These are phyloP conservation scores for Laterallus jamaicensis DNA, from an alignment of 2,113 vertebrate genomes.

Conservation along the genomic window DNA sequence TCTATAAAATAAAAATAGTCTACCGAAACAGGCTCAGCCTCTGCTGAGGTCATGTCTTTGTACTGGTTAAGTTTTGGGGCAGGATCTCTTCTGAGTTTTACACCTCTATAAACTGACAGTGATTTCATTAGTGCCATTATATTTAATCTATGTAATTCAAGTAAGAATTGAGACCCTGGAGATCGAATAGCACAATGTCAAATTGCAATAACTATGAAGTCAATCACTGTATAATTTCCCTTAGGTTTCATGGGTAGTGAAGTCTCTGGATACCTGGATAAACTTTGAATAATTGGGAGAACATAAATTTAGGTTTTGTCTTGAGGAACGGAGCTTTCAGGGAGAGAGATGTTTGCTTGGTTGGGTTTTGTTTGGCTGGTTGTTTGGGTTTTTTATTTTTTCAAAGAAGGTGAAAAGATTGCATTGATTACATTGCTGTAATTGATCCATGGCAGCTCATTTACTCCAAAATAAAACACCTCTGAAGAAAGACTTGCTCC, in stretches of 20 bases:
- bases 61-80: not conserved
- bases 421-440: not conserved
- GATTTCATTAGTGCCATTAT: conserved; percentile 12
- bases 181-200: not conserved
- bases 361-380: too few species aligned
- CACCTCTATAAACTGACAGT: not conserved
- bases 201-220: conserved; percentile 37
- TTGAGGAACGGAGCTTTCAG: not conserved
- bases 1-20: not conserved
- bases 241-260: not conserved
- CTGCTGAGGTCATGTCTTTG: not conserved
- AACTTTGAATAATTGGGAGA: not conserved
- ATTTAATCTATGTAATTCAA: not conserved
- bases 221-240: conserved; percentile 44
- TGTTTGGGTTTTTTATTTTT: not conserved
- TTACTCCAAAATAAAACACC: not conserved
- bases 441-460: not conserved
- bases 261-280: not conserved
- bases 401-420: not conserved
- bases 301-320: not conserved
- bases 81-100: not conserved
- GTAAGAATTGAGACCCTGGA: conserved; percentile 19
- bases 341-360: not conserved
- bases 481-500: not conserved
- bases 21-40: not conserved